Percentiles rank a stretch among this genome's conserved stretches.
Evolutionary conservation across 2,797 vertebrate species (phyloP).

Genomic region (Hybognathus amarus): DNA sequence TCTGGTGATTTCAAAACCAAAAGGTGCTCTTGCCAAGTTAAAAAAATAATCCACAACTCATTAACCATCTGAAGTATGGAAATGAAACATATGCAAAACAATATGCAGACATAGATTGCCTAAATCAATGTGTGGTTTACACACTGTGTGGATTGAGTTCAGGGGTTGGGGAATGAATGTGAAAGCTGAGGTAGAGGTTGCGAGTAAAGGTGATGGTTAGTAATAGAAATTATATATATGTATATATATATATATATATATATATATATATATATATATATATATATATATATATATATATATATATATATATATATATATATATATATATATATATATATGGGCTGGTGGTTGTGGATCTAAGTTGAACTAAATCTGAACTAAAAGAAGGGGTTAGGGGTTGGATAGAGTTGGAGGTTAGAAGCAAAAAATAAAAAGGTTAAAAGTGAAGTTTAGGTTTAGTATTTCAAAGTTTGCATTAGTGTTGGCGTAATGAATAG

Average conservation of each 20-base stretch:
- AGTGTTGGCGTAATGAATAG: neutral
- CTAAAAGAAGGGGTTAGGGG: neutral
- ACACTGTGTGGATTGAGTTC: neutral
- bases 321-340: no score
- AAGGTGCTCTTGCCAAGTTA: constrained; percentile 12
- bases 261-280: no score
- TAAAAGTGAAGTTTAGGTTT: neutral
- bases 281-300: no score
- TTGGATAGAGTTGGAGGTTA: neutral
- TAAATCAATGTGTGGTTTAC: neutral
- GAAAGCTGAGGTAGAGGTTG: neutral
- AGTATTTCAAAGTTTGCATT: neutral
- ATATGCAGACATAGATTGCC: neutral
- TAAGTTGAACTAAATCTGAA: no score
- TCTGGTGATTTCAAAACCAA: constrained; percentile 2
- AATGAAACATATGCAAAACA: constrained; percentile 1
- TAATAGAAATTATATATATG: no score
- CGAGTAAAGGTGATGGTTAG: neutral
- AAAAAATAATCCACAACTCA: constrained; percentile 10
- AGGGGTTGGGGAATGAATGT: neutral
- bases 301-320: no score
- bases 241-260: no score
- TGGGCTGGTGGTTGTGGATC: no score
- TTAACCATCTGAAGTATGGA: constrained; percentile 16
- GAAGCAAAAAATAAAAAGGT: no score